Evolutionary conservation across 2,797 vertebrate genomes (phyloP), one percentile per base, ranked within the genome.

Genomic region (Melanotaenia trifasciata): DNA sequence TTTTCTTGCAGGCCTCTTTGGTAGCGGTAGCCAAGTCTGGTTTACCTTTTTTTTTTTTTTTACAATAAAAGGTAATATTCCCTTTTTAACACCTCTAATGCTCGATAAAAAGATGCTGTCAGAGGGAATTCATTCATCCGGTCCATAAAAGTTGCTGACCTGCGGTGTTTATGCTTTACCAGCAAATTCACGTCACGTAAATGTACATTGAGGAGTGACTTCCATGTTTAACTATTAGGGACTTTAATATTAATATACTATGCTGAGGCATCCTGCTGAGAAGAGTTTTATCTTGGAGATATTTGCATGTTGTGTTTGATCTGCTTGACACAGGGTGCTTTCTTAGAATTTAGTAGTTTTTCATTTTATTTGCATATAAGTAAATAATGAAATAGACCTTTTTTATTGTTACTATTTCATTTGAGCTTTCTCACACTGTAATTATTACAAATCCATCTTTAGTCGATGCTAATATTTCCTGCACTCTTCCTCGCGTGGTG

Each of bases 391-490:
- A 38, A 22, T 40, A 32, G 7, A 22, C 56, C 43, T 50, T 12
- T 30, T 1, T 14, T n/a, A 5, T 35, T 35, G 1, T 6, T 35
- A 35, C 9, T 35, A 2, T 47, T 24, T 54, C 10, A 35, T 8
- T 0, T 43, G n/a, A 26, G 1, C 5, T 57, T n/a, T 28, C 4
- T 8, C 47, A 61, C 26, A 2, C 28, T 76, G 72, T 62, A 70
- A 71, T 61, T 68, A 72, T 84, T 64, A 51, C 22, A 14, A 66
- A 62, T 80, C 66, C 2, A n/a, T 66, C 72, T 67, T 79, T 10
- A 68, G 53, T 57, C 24, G 1, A 1, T 67, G 47, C 79, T 62
- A 62, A 58, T 64, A 70, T 70, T 78, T 50, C 56, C 26, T 51
- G 36, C 58, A 2, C 40, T 20, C 20, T 67, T 43, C 59, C 33